Conservation (phyloP, 1,140 invertebrate genomes). For the Atta texana region DNA sequence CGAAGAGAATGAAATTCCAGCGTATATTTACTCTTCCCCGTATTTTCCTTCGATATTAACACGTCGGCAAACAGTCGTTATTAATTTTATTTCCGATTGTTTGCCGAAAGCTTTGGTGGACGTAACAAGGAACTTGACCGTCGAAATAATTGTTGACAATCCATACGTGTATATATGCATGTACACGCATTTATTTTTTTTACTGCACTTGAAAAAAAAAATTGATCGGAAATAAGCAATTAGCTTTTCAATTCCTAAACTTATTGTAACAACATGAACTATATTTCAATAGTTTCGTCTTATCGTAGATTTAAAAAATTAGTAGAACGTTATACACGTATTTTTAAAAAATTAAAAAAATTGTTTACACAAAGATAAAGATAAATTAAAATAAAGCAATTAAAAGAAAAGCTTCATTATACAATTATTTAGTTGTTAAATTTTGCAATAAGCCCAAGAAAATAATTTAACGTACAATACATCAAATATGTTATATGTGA, state of each 20-base stretch:
- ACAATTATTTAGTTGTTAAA: neutral
- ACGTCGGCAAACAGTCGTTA: constrained; percentile 72
- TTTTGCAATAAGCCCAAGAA: neutral
- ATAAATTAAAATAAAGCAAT: neutral
- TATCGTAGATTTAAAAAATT: neutral
- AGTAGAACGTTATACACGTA: neutral
- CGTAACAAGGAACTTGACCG: constrained; percentile 57
- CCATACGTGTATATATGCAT: neutral
- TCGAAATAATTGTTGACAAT: constrained; percentile 53
- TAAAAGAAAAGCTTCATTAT: neutral
- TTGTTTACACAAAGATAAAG: neutral
- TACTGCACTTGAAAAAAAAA: constrained; percentile 4
- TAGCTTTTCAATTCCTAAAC: neutral
- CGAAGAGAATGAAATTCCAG: constrained; percentile 71
- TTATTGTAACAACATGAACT: neutral
- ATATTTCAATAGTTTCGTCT: neutral
- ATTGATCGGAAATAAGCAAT: neutral
- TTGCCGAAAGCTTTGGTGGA: constrained; percentile 48
- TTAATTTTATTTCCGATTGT: constrained; percentile 73
- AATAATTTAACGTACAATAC: neutral
- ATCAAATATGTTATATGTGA: neutral
- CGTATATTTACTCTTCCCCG: constrained; percentile 67
- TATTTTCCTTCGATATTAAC: constrained; percentile 76
- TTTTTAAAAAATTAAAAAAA: neutral
- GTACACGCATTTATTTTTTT: neutral